These are phyloP conservation scores for Merodon equestris DNA, from an alignment of 2,888 invertebrate genomes.

Conservation along the genomic window DNA sequence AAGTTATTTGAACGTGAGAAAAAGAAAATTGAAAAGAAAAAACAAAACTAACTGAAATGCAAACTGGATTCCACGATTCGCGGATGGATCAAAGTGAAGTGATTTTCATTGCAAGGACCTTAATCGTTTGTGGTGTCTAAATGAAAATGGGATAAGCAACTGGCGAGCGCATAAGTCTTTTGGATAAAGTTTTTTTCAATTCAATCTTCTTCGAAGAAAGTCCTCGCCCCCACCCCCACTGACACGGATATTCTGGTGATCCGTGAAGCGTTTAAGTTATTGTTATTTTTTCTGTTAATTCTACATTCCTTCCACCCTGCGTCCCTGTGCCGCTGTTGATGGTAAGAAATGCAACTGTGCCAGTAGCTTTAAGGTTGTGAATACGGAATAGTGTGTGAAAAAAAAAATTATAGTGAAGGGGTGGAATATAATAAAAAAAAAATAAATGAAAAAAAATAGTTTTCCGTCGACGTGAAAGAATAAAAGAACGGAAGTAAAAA, in stretches of 20 bases:
- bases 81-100: neutral
- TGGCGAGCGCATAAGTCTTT: neutral
- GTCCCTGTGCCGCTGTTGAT: slow-evolving; percentile 44
- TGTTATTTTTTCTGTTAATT: slow-evolving; percentile 16
- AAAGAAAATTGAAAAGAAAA: neutral
- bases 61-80: slow-evolving; percentile 71
- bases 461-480: no score
- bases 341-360: slow-evolving; percentile 59
- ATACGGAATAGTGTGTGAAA: slow-evolving; percentile 47
- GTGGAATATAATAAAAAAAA: no score
- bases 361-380: slow-evolving; percentile 54
- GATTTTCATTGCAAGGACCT: slow-evolving; percentile 17
- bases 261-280: slow-evolving; percentile 33
- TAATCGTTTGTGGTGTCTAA: slow-evolving; percentile 1
- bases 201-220: slow-evolving; percentile 15
- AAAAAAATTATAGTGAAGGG: slow-evolving; percentile 32
- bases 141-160: slow-evolving; percentile 45
- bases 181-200: neutral
- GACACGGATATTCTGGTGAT: slow-evolving; percentile 60
- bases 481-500: slow-evolving; percentile 15
- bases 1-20: neutral
- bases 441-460: no score
- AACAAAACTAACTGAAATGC: slow-evolving; percentile 10
- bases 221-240: slow-evolving; percentile 38
- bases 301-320: slow-evolving; percentile 8